Percentiles rank a stretch among this genome's conserved stretches.
phyloP scores from a whole-genome alignment of 2,888 invertebrate genomes.

The Malachius bipustulatus region DNA sequence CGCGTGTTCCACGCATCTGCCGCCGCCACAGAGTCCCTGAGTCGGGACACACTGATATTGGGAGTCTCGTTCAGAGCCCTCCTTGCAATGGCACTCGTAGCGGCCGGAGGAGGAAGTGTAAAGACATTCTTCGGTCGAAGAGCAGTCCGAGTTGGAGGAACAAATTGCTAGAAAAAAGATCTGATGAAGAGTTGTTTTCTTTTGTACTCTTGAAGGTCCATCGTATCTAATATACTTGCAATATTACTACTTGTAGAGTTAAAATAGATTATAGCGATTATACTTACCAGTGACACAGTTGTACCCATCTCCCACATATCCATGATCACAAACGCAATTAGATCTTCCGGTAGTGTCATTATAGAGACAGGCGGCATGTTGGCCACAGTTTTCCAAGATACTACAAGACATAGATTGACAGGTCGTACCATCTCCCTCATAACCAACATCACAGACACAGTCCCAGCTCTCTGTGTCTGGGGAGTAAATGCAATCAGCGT shows the following conservation, averaged over 20 bases:
- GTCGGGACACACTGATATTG: slow-evolving; percentile 50
- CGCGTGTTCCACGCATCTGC: slow-evolving; percentile 54
- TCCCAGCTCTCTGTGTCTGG: slow-evolving; percentile 43
- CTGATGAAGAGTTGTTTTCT: no score
- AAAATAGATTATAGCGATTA: no score
- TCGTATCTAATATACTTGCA: no score
- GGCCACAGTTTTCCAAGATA: slow-evolving; percentile 53
- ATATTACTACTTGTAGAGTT: no score
- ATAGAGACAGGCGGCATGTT: slow-evolving; percentile 62
- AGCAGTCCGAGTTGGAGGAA: slow-evolving; percentile 51
- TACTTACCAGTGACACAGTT: slow-evolving; percentile 53
- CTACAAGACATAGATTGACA: slow-evolving; percentile 51
- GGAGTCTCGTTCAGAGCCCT: slow-evolving; percentile 57
- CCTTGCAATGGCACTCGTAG: slow-evolving; percentile 66
- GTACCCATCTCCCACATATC: slow-evolving; percentile 74
- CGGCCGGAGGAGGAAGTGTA: slow-evolving; percentile 44
- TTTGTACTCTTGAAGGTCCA: no score
- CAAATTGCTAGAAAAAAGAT: slow-evolving; percentile 40
- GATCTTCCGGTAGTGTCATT: slow-evolving; percentile 53
- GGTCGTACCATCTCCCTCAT: slow-evolving; percentile 68
- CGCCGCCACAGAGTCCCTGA: slow-evolving; percentile 47
- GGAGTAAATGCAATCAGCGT: slow-evolving; percentile 64
- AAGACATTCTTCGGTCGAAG: slow-evolving; percentile 60
- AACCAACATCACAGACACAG: slow-evolving; percentile 76
- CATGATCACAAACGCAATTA: slow-evolving; percentile 65